Base-by-base conservation (phyloP, 1,140 invertebrate species). In the Portunus trituberculatus region DNA sequence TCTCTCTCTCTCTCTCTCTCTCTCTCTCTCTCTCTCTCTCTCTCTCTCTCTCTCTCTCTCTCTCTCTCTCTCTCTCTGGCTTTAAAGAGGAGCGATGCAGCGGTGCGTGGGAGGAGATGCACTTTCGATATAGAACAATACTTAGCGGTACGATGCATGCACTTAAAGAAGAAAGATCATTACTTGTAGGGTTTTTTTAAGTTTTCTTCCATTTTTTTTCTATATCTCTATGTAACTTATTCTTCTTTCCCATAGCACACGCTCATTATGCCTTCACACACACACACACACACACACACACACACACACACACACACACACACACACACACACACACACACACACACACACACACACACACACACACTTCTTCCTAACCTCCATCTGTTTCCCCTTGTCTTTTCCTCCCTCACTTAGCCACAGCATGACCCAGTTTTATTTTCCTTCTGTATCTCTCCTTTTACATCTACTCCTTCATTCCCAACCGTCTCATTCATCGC, bases 231-330 rank as follows among this genome's bases (percentile, higher is more conserved):
- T 39, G 39, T 39, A 39, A 39, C 39, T 39, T 39, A 6, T 39
- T 39, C 39, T 39, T 6, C 39, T 39, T 39, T 6, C 39, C 39
- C 39, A 2, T 39, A 39, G 39, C 39, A 39, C 39, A 39, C 39
- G 39, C 1, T 39, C 6, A 39, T 39, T 7, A 25, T 76, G 25
- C n/a, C 67, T 20, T 20, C 67, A 76, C 6, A 76, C 20, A 76
- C 67, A 76, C 67, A 76, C 67, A 76, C 67, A 76, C 67, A 76
- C 67, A 76, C 67, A 76, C 67, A 76, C 67, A 76, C 67, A 76
- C 67, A 76, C 67, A 76, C 67, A 76, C 67, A 76, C 67, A 76
- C 20, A 76, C 67, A 76, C 67, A 76, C 67, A 76, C 67, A 76
- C 67, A 76, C 67, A 76, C 67, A 76, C 67, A 76, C 67, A 76